phyloP scores from a whole-genome alignment of 1,140 invertebrate genomes.

The Eriosoma lanigerum region DNA sequence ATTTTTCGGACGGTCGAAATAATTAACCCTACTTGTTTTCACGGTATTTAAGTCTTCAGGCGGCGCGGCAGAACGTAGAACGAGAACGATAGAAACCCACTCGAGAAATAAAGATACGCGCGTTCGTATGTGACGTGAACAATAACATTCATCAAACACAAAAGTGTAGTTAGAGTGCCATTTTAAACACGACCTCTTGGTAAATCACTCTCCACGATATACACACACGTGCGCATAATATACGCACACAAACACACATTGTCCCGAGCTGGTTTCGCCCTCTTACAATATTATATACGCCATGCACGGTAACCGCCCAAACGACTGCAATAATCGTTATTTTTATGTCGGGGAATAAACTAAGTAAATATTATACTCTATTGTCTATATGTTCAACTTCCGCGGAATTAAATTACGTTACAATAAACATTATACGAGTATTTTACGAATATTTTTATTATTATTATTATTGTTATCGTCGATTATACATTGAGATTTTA shows the following conservation, averaged over 20 bases:
- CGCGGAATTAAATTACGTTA: too few species aligned
- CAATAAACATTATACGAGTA: too few species aligned
- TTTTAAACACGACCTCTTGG: slow-evolving; percentile 24
- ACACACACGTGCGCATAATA: background rate
- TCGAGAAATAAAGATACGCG: slow-evolving; percentile 30
- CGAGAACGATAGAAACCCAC: slow-evolving; percentile 15
- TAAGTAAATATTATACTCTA: too few species aligned
- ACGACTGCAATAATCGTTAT: slow-evolving; percentile 20
- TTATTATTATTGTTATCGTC: too few species aligned
- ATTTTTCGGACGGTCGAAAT: too few species aligned
- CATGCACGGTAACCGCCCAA: background rate
- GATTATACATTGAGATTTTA: too few species aligned
- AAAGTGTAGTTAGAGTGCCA: slow-evolving; percentile 44
- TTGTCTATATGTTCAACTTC: too few species aligned
- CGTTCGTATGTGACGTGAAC: slow-evolving; percentile 18
- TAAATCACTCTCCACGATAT: slow-evolving; percentile 19
- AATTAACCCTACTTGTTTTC: slow-evolving; percentile 18
- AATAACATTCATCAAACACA: slow-evolving; percentile 41
- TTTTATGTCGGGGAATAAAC: slow-evolving; percentile 20
- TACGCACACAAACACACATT: background rate
- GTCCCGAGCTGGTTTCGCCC: background rate
- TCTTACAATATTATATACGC: background rate
- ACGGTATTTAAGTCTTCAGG: slow-evolving; percentile 17
- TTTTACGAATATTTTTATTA: too few species aligned
- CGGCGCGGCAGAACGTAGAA: background rate